phyloP scores from a whole-genome alignment of 2,888 invertebrate genomes.

The Drosophila cognata region DNA sequence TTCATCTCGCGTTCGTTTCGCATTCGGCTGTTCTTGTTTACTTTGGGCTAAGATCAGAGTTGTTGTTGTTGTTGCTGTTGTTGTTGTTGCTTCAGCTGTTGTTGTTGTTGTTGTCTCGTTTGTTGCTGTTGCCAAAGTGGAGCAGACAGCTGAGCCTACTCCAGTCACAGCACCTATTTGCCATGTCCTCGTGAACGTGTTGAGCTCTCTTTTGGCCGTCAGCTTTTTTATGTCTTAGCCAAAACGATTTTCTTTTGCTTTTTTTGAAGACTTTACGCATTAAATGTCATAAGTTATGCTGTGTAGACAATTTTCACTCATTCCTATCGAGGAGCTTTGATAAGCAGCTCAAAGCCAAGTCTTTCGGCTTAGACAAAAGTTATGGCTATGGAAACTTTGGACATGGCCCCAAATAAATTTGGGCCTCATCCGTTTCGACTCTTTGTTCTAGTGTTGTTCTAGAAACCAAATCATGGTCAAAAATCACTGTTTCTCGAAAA shows the following conservation, averaged over 20 bases:
- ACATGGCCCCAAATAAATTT: not conserved
- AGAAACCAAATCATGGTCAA: not conserved
- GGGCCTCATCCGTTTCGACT: not conserved
- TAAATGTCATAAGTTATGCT: not conserved
- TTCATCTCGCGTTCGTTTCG: constrained; percentile 74
- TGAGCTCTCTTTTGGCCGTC: not conserved
- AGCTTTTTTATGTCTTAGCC: not conserved
- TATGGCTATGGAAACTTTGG: not conserved
- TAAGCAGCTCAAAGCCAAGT: not conserved
- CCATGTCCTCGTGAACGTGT: not conserved
- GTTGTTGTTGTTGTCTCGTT: constrained; percentile 10
- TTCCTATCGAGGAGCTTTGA: not conserved
- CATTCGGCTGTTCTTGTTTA: constrained; percentile 62
- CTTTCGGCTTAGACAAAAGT: too few species aligned
- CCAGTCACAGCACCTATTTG: constrained; percentile 26
- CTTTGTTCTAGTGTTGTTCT: not conserved
- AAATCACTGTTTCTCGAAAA: not conserved
- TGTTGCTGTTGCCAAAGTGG: constrained; percentile 58
- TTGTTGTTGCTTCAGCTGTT: constrained; percentile 24
- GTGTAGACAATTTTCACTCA: not conserved
- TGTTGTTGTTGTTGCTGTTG: constrained; percentile 12
- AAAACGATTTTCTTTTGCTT: not conserved
- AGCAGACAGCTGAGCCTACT: constrained; percentile 67
- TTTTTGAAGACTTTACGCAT: not conserved
- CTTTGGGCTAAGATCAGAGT: constrained; percentile 53